Base-by-base conservation (phyloP, 2,888 invertebrate species). In the Sceliomorpha sp. region DNA sequence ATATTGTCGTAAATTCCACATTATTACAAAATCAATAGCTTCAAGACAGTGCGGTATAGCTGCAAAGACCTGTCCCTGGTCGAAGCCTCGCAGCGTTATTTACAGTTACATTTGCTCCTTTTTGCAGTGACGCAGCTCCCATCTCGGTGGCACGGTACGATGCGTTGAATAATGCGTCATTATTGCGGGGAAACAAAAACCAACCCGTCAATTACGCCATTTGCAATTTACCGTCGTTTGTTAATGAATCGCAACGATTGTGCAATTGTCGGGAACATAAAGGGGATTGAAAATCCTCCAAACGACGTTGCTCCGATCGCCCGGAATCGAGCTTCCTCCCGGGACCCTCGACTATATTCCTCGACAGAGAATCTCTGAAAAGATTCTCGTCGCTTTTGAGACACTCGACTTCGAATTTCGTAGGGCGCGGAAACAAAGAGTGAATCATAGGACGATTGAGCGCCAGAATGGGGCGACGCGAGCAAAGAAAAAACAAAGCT, bases 371-470 rank as follows among this genome's bases (percentile, higher is more conserved):
- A 8, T 14, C 15, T 6, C 7, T 36, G 36, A 36, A 36, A 36
- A 36, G 36, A 36, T 36, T 17, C 17, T 17, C 17, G 14, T 4
- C 17, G 47, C 20, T n/a, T 31, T 53, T n/a, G 32, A 53, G 53
- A 40, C 10, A 40, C 40, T 40, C 40, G 32, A 53, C 40, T 36
- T 53, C 24, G 39, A 40, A 40, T 5, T 8, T 36, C 7, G 36
- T 1, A 53, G 53, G 40, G 53, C 31, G 53, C 8, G 7, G 13
- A 39, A 53, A 53, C 53, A 53, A 53, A 40, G 15, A 36, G 40
- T 31, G 24, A 53, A 53, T 53, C 53, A 40, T 31, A 31, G 40
- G 14, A 53, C 53, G 40, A 53, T 53, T 40, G 53, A 53, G 53
- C 7, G 32, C 15, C 10, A 7, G 36, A 36, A 12, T 14, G 36